These are phyloP conservation scores for Nesidiocoris tenuis DNA, from an alignment of 2,888 invertebrate genomes.

Conservation along the genomic window DNA sequence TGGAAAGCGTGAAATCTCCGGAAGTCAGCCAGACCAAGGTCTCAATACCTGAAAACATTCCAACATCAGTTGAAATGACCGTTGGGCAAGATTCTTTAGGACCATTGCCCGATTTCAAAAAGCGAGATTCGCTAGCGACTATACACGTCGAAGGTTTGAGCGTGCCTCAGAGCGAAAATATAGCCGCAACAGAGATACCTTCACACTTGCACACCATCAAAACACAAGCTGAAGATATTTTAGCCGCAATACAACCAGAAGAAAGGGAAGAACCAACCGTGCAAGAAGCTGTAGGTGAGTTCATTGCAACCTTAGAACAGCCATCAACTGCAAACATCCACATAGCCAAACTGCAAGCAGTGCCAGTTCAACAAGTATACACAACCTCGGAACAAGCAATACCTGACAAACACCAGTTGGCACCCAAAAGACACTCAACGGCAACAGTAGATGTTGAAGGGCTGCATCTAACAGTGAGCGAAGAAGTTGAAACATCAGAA, in stretches of 20 bases:
- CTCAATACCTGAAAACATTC: slow-evolving; percentile 23
- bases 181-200: slow-evolving; percentile 21
- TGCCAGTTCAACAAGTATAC: slow-evolving; percentile 3
- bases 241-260: background rate
- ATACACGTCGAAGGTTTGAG: slow-evolving; percentile 41
- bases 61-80: slow-evolving; percentile 33
- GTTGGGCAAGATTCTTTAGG: slow-evolving; percentile 30
- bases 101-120: slow-evolving; percentile 17
- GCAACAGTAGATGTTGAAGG: slow-evolving; percentile 10
- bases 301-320: background rate
- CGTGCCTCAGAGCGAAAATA: slow-evolving; percentile 32
- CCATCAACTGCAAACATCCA: slow-evolving; percentile 5
- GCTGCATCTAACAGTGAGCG: slow-evolving; percentile 4
- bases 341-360: slow-evolving; percentile 13
- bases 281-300: slow-evolving; percentile 37
- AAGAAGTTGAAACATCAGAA: slow-evolving; percentile 12
- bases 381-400: slow-evolving; percentile 4
- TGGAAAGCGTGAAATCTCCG: background rate
- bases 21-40: slow-evolving; percentile 6
- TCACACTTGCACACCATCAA: background rate
- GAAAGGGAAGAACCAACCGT: slow-evolving; percentile 10
- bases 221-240: slow-evolving; percentile 3
- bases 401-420: background rate
- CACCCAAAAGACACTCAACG: slow-evolving; percentile 14
- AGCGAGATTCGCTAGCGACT: slow-evolving; percentile 27